Percentiles rank a stretch among this genome's conserved stretches.
phyloP scores from a whole-genome alignment of 2,797 vertebrate species.

The Sebastes minor region DNA sequence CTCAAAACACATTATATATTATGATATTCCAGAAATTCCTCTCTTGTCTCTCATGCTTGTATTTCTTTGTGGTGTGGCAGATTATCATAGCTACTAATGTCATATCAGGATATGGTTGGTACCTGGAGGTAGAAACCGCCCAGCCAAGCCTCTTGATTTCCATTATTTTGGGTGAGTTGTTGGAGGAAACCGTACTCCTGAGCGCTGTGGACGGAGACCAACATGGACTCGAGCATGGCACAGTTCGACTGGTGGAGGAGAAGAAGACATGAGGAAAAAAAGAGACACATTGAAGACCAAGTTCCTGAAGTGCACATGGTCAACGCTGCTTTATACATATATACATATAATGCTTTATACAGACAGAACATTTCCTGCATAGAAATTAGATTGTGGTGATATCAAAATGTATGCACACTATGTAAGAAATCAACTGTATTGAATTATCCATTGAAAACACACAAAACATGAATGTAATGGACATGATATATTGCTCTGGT shows the following conservation, averaged over 20 bases:
- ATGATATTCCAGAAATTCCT: background rate
- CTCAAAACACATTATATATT: background rate
- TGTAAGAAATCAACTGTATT: background rate
- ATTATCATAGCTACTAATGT: background rate
- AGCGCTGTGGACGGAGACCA: constrained; percentile 8
- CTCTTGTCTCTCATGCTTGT: background rate
- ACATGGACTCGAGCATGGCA: background rate
- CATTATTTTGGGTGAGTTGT: background rate
- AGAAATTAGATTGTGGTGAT: background rate
- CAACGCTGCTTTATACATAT: background rate
- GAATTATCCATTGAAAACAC: background rate
- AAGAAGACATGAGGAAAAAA: background rate
- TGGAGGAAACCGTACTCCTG: constrained; percentile 30
- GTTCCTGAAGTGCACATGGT: background rate
- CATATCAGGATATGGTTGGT: background rate
- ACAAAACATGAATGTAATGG: background rate
- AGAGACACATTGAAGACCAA: background rate
- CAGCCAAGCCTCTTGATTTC: background rate
- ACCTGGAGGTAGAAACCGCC: constrained; percentile 40
- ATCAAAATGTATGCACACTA: background rate
- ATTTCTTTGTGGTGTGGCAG: background rate
- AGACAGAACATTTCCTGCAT: background rate
- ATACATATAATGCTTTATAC: too few species aligned
- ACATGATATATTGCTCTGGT: too few species aligned
- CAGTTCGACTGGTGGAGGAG: background rate